phyloP scores from a whole-genome alignment of 2,888 invertebrate genomes.

The Agrenia bidenticulata region DNA sequence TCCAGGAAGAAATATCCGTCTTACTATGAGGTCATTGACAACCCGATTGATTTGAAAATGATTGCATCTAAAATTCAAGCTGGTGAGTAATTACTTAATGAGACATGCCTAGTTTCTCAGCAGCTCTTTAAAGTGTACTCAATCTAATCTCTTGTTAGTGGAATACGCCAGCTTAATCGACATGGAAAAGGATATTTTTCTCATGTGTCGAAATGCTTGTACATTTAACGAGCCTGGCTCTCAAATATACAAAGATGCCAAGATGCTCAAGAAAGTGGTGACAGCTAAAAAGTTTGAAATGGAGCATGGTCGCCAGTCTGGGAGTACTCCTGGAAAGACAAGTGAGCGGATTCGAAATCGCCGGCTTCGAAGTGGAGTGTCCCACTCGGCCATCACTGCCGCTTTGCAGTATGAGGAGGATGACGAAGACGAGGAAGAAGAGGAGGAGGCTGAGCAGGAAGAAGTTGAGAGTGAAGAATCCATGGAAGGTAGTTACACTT shows the following conservation, averaged over 20 bases:
- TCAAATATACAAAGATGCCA: constrained; percentile 93
- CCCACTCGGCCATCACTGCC: constrained; percentile 65
- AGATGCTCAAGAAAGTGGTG: constrained; percentile 76
- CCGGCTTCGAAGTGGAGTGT: constrained; percentile 59
- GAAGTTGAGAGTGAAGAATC: constrained; percentile 63
- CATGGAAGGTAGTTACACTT: constrained; percentile 2
- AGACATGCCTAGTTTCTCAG: too few relatives aligned
- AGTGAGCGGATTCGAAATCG: constrained; percentile 67
- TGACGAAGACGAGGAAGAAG: constrained; percentile 56
- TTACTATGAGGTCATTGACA: constrained; percentile 90
- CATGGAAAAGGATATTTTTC: constrained; percentile 82
- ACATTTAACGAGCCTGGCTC: constrained; percentile 95
- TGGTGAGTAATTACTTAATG: constrained; percentile 23
- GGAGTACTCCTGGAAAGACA: constrained; percentile 62
- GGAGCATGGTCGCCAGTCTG: constrained; percentile 64
- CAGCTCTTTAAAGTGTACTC: too few relatives aligned
- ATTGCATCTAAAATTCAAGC: constrained; percentile 89
- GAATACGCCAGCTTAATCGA: constrained; percentile 74
- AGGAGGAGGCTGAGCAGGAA: constrained; percentile 55
- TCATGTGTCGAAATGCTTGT: constrained; percentile 94
- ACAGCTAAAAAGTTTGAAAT: constrained; percentile 66
- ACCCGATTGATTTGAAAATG: constrained; percentile 89
- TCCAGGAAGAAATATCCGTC: constrained; percentile 91
- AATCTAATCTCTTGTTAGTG: constrained; percentile 27
- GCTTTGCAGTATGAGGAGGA: constrained; percentile 65